Conservation (phyloP, 1,140 invertebrate genomes). For the Scylla paramamosain region DNA sequence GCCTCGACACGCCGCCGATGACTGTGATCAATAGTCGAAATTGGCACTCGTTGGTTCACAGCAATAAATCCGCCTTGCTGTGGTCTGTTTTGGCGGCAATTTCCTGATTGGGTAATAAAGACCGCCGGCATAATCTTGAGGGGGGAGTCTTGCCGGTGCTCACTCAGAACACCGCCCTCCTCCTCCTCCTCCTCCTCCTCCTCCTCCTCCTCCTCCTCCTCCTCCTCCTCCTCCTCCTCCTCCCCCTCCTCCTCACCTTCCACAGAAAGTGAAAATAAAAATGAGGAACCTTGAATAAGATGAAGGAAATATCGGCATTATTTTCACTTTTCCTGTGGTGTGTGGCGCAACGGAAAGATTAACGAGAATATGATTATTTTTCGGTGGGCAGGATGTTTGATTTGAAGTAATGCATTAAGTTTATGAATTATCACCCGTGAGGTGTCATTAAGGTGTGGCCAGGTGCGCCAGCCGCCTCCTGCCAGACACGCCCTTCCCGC, state of each 20-base stretch:
- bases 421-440: conserved; percentile 35
- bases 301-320: not conserved
- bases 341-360: not conserved
- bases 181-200: conserved; percentile 9
- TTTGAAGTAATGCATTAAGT: conserved; percentile 40
- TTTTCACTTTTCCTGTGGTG: conserved; percentile 18
- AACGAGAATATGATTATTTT: conserved; percentile 6
- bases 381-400: conserved; percentile 45
- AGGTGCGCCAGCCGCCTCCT: conserved; percentile 14
- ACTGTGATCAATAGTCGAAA: conserved; percentile 42
- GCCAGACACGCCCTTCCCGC: not conserved
- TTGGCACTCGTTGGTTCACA: conserved; percentile 31
- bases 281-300: not conserved
- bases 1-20: conserved; percentile 26
- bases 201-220: conserved; percentile 9
- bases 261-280: not conserved
- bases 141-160: not conserved
- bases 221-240: not conserved
- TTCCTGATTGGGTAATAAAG: conserved; percentile 60
- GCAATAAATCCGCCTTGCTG: conserved; percentile 29
- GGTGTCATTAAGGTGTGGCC: conserved; percentile 44
- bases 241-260: not conserved
- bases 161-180: not conserved
- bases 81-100: conserved; percentile 40
- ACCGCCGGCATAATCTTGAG: not conserved